Base-by-base conservation (phyloP, 1,140 invertebrate genomes). In the Ostrea edulis region DNA sequence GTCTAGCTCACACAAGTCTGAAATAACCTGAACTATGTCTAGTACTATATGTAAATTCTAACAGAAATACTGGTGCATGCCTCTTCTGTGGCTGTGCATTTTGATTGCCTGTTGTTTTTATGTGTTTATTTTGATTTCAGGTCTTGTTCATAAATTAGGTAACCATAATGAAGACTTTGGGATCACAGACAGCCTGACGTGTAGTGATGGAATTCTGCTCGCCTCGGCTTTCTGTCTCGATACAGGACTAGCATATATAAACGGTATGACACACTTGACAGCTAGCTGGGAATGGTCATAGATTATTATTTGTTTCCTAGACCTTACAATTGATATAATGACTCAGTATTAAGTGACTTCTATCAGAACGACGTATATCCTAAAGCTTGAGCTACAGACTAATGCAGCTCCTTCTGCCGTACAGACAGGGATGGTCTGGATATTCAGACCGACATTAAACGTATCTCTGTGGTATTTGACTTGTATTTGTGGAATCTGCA, bases 161-260 rank as follows among this genome's bases (percentile, higher is more conserved):
- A 94, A 94, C 89, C 93, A 94, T 85, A 82, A 77, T 51, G 90
- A 90, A 62, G 92, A 93, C n/a, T 94, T 93, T 92, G 92, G 93
- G 12, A 90, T 90, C 0, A 94, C 93, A n/a, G 93, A 94, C 86
- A 90, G 92, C 81, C 54, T 94, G 25, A 87, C 84, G 52, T 85
- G 87, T 17, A 81, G 81, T 86, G 91, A 90, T 22, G 77, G 92
- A 20, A 62, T 91, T 5, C 86, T 94, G 11, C 14, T 94, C 0
- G 82, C 91, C 22, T 93, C 93, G 53, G 93, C 91, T 77, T 94
- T 91, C 89, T 92, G 93, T 84, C 84, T 93, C 11, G 93, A 94
- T 58, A 86, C 89, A 68, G 93, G 92, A 17, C 65, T 86, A 12
- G 92, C 92, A 22, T 94, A 92, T 85, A 87, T 94, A 35, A 94